These are phyloP conservation scores for Poecile montanus DNA, from an alignment of 2,797 vertebrate genomes.

Conservation along the genomic window DNA sequence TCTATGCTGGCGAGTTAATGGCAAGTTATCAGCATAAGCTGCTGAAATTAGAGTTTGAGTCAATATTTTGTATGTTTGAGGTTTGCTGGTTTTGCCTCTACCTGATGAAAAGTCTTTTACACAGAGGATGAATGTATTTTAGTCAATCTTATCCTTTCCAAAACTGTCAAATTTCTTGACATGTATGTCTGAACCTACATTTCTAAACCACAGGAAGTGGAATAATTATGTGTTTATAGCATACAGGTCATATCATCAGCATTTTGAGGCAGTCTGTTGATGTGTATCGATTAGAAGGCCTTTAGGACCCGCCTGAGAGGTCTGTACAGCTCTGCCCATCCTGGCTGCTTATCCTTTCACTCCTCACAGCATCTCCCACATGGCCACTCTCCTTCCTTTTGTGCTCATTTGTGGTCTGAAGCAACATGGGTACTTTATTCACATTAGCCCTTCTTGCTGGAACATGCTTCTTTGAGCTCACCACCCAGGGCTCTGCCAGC, in stretches of 20 bases:
- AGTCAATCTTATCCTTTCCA: not conserved
- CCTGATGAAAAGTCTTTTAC: not conserved
- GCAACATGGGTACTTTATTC: not conserved
- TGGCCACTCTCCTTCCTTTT: not conserved
- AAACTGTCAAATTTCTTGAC: not conserved
- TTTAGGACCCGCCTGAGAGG: not conserved
- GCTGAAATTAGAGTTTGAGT: slow-evolving; percentile 24
- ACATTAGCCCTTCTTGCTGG: not conserved
- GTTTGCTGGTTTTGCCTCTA: not conserved
- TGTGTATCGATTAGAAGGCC: not conserved
- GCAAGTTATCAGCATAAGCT: not conserved
- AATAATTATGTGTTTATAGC: not conserved
- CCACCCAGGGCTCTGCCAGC: not conserved
- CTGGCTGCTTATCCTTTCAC: not conserved
- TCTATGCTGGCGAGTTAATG: not conserved
- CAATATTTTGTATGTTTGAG: not conserved
- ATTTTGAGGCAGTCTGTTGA: not conserved
- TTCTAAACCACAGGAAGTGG: not conserved
- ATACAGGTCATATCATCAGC: not conserved
- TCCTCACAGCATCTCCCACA: not conserved
- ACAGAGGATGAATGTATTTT: not conserved
- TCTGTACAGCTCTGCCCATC: not conserved
- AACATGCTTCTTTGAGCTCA: not conserved
- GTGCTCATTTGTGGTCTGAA: not conserved
- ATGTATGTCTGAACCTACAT: not conserved